Base-by-base conservation (phyloP, 2,113 vertebrate genomes). In the Cyanoderma ruficeps region DNA sequence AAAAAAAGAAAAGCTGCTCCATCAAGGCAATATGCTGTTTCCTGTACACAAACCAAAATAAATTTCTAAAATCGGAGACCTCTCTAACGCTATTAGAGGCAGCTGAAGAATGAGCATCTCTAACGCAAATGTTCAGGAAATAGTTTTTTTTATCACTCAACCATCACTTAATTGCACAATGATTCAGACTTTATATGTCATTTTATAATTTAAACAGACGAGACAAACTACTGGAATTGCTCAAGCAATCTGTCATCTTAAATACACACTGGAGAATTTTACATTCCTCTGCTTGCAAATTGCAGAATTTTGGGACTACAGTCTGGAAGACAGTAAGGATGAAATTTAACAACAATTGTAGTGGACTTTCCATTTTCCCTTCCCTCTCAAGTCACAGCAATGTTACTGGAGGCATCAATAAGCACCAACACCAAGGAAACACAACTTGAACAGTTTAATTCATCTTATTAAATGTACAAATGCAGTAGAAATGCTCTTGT, bases 91-190 rank as follows among this genome's bases (percentile, higher is more conserved):
- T 89, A 61, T 75, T 39, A 31, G 53, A 93, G 46, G 72, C 78
- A 91, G 30, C 2, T 2, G 4, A 37, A 77, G 9, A 86, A 96
- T 2, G 5, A 84, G 39, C 39, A 77, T 47, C 49, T 83, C 95
- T 85, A 63, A 82, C 76, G 67, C 47, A 67, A 85, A 69, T n/a
- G 65, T 74, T 64, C 41, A 89, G 24, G 86, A 89, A 94, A 95
- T 35, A 86, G 20, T 63, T 96, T 76, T 76, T 78, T 75, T 39
- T 33, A 2, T 28, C 64, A 86, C 47, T 87, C 69, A 93, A 95
- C 83, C 78, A 87, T 63, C 44, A 89, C 35, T 52, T 72, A 93
- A 77, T 39, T 83, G 68, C 85, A 85, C 33, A 35, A 22, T 53
- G 47, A 92, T 56, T 84, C 83, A 84, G 61, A 77, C 76, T 91